These are phyloP conservation scores for Sinohyriopsis cumingii DNA, from an alignment of 2,888 invertebrate species.

Conservation along the genomic window DNA sequence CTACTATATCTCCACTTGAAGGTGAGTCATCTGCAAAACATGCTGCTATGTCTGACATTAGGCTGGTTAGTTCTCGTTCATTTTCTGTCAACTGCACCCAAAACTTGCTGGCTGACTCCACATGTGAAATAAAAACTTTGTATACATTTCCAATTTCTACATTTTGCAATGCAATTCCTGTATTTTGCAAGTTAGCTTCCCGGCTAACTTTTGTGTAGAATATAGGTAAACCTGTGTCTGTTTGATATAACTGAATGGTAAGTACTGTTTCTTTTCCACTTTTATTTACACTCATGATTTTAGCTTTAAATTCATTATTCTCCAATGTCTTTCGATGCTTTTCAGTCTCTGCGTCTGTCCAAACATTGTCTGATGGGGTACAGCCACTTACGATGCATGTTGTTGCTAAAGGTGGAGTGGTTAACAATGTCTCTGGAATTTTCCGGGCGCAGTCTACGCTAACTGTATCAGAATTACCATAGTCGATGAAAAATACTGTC, in stretches of 20 bases:
- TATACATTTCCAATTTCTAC: slow-evolving; percentile 26
- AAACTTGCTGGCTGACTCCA: slow-evolving; percentile 44
- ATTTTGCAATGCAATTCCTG: slow-evolving; percentile 16
- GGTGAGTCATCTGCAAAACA: slow-evolving; percentile 38
- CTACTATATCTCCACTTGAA: slow-evolving; percentile 34
- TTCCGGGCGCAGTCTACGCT: slow-evolving; percentile 39
- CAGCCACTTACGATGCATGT: slow-evolving; percentile 49
- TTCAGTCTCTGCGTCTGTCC: slow-evolving; percentile 33
- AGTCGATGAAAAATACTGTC: slow-evolving; percentile 66
- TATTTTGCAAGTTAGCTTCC: slow-evolving; percentile 3
- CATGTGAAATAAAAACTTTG: slow-evolving; percentile 39
- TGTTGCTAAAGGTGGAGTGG: slow-evolving; percentile 55
- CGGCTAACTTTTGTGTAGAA: too few relatives aligned
- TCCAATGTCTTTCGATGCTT: slow-evolving; percentile 31
- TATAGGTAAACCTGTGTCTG: too few relatives aligned
- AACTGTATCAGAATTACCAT: slow-evolving; percentile 66
- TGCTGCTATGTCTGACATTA: slow-evolving; percentile 42
- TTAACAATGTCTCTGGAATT: slow-evolving; percentile 48
- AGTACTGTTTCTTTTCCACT: slow-evolving; percentile 10
- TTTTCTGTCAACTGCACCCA: slow-evolving; percentile 43
- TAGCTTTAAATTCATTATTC: slow-evolving; percentile 41
- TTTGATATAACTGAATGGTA: slow-evolving; percentile 1
- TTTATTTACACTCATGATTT: slow-evolving; percentile 21
- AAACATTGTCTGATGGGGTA: slow-evolving; percentile 22
- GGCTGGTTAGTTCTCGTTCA: slow-evolving; percentile 36